Percentiles rank a stretch among this genome's conserved stretches.
Conservation (phyloP, 2,113 vertebrate species). For the Neolamprologus modestus region DNA sequence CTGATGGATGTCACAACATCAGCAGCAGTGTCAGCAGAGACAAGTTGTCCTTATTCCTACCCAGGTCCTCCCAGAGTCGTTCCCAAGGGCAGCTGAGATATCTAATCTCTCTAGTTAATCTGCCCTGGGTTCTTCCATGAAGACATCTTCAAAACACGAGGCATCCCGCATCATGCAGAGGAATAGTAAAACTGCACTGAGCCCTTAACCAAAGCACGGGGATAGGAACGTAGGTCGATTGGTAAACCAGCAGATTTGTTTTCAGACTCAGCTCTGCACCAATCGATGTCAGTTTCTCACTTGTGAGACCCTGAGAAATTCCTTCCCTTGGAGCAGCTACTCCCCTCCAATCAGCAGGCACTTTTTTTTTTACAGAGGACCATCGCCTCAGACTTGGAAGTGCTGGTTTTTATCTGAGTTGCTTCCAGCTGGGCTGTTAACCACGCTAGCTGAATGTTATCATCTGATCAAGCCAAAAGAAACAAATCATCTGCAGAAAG, state of each 20-base stretch:
- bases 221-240: background rate
- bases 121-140: background rate
- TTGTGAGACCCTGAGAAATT: background rate
- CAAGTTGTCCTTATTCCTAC: background rate
- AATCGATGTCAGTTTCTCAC: background rate
- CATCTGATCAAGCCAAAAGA: background rate
- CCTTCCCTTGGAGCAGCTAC: accelerated
- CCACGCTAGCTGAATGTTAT: background rate
- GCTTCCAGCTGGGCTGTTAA: background rate
- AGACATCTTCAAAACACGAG: background rate
- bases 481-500: background rate
- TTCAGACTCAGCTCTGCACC: background rate
- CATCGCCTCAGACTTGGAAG: background rate
- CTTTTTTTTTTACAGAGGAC: background rate
- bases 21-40: background rate
- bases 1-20: background rate
- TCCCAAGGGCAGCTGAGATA: background rate
- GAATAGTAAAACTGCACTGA: background rate
- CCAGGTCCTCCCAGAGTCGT: background rate
- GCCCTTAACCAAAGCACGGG: background rate
- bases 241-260: background rate
- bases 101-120: background rate
- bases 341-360: background rate
- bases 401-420: background rate
- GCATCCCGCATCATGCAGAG: accelerated